These are phyloP conservation scores for Aptenodytes forsteri DNA, from an alignment of 2,113 vertebrate genomes.

Conservation along the genomic window DNA sequence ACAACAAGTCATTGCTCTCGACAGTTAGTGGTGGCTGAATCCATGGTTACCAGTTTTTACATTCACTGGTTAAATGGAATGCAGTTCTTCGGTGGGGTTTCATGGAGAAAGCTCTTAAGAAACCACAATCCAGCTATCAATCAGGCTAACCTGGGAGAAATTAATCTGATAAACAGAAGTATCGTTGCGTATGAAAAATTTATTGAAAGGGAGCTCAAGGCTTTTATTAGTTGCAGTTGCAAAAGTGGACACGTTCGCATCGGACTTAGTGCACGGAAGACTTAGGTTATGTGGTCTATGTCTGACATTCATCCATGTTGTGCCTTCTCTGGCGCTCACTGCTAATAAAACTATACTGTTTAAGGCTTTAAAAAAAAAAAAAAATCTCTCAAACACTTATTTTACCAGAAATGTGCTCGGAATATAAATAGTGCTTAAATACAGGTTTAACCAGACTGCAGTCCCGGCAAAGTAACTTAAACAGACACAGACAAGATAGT, in stretches of 20 bases:
- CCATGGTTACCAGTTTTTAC: constrained; percentile 85
- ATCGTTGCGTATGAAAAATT: constrained; percentile 72
- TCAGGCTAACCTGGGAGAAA: constrained; percentile 80
- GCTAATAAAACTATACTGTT: constrained; percentile 57
- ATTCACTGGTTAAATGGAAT: constrained; percentile 83
- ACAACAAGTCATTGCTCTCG: constrained; percentile 80
- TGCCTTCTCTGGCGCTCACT: constrained; percentile 45
- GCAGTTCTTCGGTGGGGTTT: constrained; percentile 75
- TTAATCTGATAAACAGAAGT: constrained; percentile 77
- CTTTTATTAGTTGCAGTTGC: constrained; percentile 47
- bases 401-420: constrained; percentile 51
- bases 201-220: constrained; percentile 54
- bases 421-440: constrained; percentile 61
- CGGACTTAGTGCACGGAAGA: neutral
- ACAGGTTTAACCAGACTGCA: constrained; percentile 72
- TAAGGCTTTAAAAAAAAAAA: constrained; percentile 33
- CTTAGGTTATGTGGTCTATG: constrained; percentile 38
- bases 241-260: constrained; percentile 47
- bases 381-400: constrained; percentile 27
- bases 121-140: constrained; percentile 79
- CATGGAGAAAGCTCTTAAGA: constrained; percentile 76
- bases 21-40: constrained; percentile 79
- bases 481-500: constrained; percentile 60
- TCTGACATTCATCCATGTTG: constrained; percentile 58
- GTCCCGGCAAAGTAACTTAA: constrained; percentile 74